These are phyloP conservation scores for Sebastes fasciatus DNA, from an alignment of 2,113 vertebrate genomes.

Conservation along the genomic window DNA sequence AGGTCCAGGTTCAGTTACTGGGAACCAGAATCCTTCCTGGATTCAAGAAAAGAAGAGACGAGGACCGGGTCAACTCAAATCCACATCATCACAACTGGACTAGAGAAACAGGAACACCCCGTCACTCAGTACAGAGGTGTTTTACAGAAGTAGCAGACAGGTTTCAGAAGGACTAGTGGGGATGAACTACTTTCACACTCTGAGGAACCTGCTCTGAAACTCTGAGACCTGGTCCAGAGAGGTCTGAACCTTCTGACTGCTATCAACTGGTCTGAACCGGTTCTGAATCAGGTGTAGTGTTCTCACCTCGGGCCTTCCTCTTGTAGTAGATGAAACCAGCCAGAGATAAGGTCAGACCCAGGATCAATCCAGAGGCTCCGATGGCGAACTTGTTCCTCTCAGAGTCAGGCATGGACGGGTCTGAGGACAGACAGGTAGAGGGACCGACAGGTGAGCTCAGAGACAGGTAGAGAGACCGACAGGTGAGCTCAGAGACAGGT, in stretches of 20 bases:
- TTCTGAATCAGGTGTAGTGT: too few species aligned
- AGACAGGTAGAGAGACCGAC: conserved; percentile 45
- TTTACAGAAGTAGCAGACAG: not conserved
- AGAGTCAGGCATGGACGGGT: conserved; percentile 55
- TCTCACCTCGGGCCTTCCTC: conserved; percentile 57
- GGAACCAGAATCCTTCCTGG: conserved; percentile 53
- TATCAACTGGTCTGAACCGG: too few species aligned
- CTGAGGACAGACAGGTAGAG: not conserved
- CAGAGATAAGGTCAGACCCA: conserved; percentile 72
- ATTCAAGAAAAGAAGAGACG: not conserved
- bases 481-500: not conserved
- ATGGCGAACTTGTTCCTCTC: conserved; percentile 60
- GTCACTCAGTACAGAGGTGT: too few species aligned
- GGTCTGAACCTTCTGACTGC: too few species aligned
- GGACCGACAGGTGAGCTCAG: not conserved
- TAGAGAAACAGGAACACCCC: not conserved
- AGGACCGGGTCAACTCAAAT: not conserved
- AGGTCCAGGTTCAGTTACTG: conserved; percentile 17
- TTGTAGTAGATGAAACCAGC: conserved; percentile 74
- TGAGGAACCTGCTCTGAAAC: not conserved
- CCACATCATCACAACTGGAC: not conserved
- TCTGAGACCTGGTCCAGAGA: too few species aligned
- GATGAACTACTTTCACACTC: not conserved
- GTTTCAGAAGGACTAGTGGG: not conserved
- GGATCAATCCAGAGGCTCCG: conserved; percentile 66